phyloP scores from a whole-genome alignment of 1,140 invertebrate genomes.

The Euwallacea similis region DNA sequence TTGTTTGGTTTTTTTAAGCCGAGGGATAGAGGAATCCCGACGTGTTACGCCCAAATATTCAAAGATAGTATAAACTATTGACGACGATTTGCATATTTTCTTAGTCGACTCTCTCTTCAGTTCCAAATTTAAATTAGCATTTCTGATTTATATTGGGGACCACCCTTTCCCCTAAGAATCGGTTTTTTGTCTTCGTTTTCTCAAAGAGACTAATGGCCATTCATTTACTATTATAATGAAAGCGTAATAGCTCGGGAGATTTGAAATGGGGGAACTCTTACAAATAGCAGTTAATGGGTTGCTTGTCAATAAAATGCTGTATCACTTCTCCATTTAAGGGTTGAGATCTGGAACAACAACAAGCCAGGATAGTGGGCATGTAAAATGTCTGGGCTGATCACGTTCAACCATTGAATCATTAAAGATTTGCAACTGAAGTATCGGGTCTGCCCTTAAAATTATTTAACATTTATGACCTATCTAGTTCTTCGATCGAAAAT shows the following conservation, averaged over 20 bases:
- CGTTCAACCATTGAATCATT: too few species aligned
- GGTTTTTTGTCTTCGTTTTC: conserved; percentile 6
- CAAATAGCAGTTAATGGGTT: background rate
- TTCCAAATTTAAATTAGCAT: conserved; percentile 11
- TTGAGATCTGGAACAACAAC: too few species aligned
- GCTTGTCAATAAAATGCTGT: background rate
- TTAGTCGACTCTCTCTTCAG: background rate
- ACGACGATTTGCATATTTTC: conserved; percentile 27
- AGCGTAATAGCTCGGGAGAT: conserved; percentile 26
- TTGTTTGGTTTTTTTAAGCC: too few species aligned
- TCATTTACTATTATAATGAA: conserved; percentile 37
- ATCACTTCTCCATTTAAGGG: too few species aligned
- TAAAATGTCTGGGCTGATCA: too few species aligned
- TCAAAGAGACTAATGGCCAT: conserved; percentile 35
- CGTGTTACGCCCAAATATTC: too few species aligned
- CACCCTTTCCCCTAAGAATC: background rate
- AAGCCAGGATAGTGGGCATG: too few species aligned
- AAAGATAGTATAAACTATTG: conserved; percentile 2
- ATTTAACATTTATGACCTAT: too few species aligned
- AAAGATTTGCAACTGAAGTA: too few species aligned
- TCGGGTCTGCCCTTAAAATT: too few species aligned
- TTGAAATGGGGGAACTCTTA: conserved; percentile 11
- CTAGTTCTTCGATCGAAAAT: too few species aligned
- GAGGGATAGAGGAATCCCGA: too few species aligned
- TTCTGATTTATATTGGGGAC: conserved; percentile 1